phyloP scores from a whole-genome alignment of 2,797 vertebrate species.

The Halcyon smyrnensis region DNA sequence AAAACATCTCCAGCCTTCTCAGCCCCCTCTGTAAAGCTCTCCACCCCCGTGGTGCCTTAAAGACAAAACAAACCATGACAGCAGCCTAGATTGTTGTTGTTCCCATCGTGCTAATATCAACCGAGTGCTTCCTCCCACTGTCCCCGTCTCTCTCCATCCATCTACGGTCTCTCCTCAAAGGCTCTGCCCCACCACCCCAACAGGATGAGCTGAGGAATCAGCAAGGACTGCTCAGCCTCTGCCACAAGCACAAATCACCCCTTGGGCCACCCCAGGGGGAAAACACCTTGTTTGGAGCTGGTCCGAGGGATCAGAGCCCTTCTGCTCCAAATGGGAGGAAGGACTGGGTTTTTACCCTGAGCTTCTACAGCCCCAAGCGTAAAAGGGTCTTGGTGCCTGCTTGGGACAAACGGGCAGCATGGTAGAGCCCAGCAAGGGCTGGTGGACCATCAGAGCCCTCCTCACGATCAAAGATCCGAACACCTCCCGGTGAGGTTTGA shows the following conservation, averaged over 20 bases:
- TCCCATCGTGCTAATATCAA: constrained; percentile 33
- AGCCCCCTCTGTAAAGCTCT: neutral
- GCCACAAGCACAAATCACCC: neutral
- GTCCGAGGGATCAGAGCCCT: rapidly evolving
- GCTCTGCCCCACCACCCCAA: neutral
- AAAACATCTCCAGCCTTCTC: constrained; percentile 28
- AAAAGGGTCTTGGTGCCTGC: neutral
- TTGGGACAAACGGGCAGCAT: neutral
- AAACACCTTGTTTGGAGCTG: neutral
- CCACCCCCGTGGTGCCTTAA: constrained; percentile 22
- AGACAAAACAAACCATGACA: constrained; percentile 58
- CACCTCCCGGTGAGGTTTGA: neutral
- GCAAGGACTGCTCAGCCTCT: neutral
- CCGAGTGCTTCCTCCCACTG: neutral
- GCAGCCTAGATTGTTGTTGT: constrained; percentile 51
- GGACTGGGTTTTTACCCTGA: neutral
- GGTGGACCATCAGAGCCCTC: neutral
- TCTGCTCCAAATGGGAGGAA: neutral
- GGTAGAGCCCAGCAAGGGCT: neutral
- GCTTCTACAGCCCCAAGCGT: neutral
- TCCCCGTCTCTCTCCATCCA: neutral
- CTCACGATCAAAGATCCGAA: neutral
- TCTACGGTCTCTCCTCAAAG: neutral
- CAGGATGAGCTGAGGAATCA: neutral
- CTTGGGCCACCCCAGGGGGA: rapidly evolving